Base-by-base conservation (phyloP, 2,888 invertebrate genomes). In the Cryptus armator region DNA sequence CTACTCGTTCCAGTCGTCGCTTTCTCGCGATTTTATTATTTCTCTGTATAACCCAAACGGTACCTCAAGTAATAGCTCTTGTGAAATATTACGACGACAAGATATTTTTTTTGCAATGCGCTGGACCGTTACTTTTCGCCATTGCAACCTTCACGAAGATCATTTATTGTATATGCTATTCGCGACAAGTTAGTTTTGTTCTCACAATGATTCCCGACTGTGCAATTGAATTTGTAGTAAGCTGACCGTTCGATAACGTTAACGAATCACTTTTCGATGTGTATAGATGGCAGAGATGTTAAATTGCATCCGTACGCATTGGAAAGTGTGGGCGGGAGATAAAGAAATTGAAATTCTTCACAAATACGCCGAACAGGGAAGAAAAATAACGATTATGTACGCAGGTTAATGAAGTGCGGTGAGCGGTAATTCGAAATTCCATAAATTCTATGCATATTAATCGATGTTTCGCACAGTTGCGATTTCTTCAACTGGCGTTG, bases 331-430 rank as follows among this genome's bases (percentile, higher is more conserved):
- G 81, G 19, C 56, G 44, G 24, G 16, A 12, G 48, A 75, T 70
- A 24, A n/a, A 44, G 81, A 81, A 16, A 29, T 75, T 7, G 53
- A 53, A 10, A 51, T 81, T 68, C 81, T 81, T 51, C 81, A 75
- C 32, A 68, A 70, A 12, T 81, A 81, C 62, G 68, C 75, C 2
- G 68, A 75, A 3, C 48, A 51, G 2, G 70, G 75, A n/a, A 62
- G 62, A 62, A 75, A 64, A 24, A 24, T 75, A 1, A 70, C 68
- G 51, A 68, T 81, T 43, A 24, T 24, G 37, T 81, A 81, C 59
- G 19, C 68, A 68, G 81, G 81, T 81, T 75, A 32, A 59, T 81
- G 44, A 16, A 43, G 37, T 32, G 16, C 16, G n/a, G n/a, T 66
- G 4, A 37, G 37, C 37, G 37, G 37, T 48, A 4, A 48, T 48